Base-by-base conservation (phyloP, 2,888 invertebrate species). In the Ophioninae sp. region DNA sequence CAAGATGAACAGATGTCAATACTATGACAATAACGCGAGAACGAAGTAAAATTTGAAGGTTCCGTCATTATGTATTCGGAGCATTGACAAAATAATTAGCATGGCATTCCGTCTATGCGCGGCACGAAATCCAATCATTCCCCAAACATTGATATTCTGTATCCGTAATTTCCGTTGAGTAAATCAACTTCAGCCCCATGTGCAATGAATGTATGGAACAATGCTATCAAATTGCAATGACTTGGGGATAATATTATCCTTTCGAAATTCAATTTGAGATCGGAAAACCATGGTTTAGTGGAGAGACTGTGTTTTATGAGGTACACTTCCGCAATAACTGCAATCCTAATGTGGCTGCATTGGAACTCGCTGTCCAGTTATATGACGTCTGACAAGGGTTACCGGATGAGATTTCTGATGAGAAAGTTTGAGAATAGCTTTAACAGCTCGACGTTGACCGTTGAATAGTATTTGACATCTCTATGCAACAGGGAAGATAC, bases 261-360 rank as follows among this genome's bases (percentile, higher is more conserved):
- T 50, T 50, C 50, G 50, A 50, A 50, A 50, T 50, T 50, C 17
- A 50, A 50, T 10, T 50, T 50, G 6, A 17, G 17, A 50, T 50
- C 6, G 50, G 50, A 50, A 50, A 50, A 17, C 17, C 50, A 17
- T 17, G 17, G 17, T 50, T 50, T 50, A 50, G 50, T 30, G 17
- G 1, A 17, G 17, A 17, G 5, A 6, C 50, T 17, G 50, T 0
- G 17, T 50, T 17, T 17, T 17, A 72, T 62, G 62, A 72, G 65
- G 75, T 65, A 72, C 70, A 67, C 37, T 65, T 65, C 8, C 13
- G 44, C 23, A 44, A 21, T 75, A 39, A 20, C 65, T 21, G 61
- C 70, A 44, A 56, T 79, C 61, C 17, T 41, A 76, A 61, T 65
- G 72, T 57, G 17, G 57, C 41, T 41, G 7, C 2, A 30, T 30